A percentile compares a stretch with the other conserved stretches of the same genome.
phyloP scores from a whole-genome alignment of 2,797 vertebrate genomes.

The Propithecus perrieri region DNA sequence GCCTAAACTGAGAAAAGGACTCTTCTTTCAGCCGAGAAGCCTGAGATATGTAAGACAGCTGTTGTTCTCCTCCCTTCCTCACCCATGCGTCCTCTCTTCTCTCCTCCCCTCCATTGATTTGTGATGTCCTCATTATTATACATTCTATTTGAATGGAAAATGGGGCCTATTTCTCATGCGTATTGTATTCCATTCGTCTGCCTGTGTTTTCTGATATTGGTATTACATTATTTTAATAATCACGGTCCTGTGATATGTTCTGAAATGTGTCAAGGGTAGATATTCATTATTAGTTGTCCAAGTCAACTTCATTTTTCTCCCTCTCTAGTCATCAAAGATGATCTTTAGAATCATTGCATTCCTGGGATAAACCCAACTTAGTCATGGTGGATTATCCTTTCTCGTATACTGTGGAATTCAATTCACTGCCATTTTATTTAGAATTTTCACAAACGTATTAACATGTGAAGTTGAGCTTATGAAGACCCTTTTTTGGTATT shows the following conservation, averaged over 20 bases:
- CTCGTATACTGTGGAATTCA: background rate
- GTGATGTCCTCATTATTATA: background rate
- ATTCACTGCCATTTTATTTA: background rate
- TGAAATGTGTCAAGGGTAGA: background rate
- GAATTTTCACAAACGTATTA: slow-evolving; percentile 8
- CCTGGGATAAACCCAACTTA: background rate
- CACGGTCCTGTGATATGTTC: background rate
- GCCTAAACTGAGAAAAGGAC: background rate
- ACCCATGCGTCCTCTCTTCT: background rate
- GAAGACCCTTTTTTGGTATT: background rate
- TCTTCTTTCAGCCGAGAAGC: background rate
- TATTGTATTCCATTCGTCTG: background rate
- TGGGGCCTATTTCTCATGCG: background rate
- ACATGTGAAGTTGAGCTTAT: background rate
- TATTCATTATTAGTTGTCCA: background rate
- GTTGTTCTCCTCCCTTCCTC: background rate
- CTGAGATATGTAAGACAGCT: background rate
- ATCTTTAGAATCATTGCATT: background rate
- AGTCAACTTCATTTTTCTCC: slow-evolving; percentile 19
- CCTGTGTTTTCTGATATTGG: background rate
- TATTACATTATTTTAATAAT: background rate
- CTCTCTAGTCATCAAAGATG: background rate
- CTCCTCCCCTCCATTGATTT: background rate
- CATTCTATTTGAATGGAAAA: background rate
- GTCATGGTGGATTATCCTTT: background rate